These are phyloP conservation scores for Stegodyphus dumicola DNA, from an alignment of 1,140 invertebrate species.

Conservation along the genomic window DNA sequence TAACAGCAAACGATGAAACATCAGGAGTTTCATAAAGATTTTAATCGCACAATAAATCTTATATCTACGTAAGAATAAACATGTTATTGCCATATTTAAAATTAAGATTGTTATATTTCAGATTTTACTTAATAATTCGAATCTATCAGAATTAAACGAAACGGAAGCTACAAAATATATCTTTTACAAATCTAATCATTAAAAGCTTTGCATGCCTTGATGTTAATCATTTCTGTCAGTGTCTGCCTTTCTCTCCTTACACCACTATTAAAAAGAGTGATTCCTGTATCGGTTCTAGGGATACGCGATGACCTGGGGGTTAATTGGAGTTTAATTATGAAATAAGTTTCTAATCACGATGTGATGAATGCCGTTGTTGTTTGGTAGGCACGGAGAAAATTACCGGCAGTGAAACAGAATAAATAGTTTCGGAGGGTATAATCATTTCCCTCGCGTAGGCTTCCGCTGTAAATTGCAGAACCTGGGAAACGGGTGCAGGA, in stretches of 20 bases:
- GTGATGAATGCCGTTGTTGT: conserved; percentile 34
- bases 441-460: conserved; percentile 11
- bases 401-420: conserved; percentile 31
- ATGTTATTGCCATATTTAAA: too few species aligned
- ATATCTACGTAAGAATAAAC: not conserved
- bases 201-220: too few species aligned
- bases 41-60: too few species aligned
- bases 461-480: conserved; percentile 13
- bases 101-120: too few species aligned
- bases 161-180: too few species aligned
- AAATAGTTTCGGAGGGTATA: conserved; percentile 32
- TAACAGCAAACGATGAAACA: too few species aligned
- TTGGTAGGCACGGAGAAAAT: conserved; percentile 7
- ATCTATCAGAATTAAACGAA: too few species aligned
- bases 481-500: not conserved
- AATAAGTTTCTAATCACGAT: conserved; percentile 51
- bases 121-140: too few species aligned
- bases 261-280: conserved; percentile 13
- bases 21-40: too few species aligned
- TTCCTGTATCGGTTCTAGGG: not conserved
- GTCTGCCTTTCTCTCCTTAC: not conserved
- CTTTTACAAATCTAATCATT: too few species aligned
- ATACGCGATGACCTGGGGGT: conserved; percentile 27
- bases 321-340: conserved; percentile 58
- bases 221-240: too few species aligned